Base-by-base conservation (phyloP, 2,888 invertebrate genomes). In the Hypomecis punctinalis region DNA sequence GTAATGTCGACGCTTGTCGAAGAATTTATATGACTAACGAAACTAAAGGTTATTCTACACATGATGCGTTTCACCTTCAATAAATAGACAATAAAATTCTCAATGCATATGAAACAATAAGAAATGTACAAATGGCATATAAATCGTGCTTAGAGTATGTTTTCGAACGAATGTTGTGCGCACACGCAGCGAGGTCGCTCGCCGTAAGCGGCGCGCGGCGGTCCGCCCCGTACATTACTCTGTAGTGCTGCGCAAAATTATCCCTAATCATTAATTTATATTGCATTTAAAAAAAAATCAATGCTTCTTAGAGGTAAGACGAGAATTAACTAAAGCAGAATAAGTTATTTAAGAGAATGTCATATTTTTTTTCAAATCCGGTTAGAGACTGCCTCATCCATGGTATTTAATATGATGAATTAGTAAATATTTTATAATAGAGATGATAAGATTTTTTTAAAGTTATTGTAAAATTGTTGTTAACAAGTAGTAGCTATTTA, bases 101-200 rank as follows among this genome's bases (percentile, higher is more conserved):
- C 56, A 57, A 53, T 53, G 61, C 42, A 53, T 61, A 53, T 57
- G 39, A 43, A 64, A 64, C 64, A 57, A 40, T 61, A 53, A 57
- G 47, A 66, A 45, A 54, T 60, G 57, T 51, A 66, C 48, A 56
- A 56, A 61, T 43, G 57, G 35, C 36, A 61, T 57, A 54, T 66
- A 57, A 66, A 53, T 66, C 35, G 57, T 57, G 57, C 53, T 48
- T 48, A 53, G 57, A 53, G 57, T 45, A 61, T 33, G 52, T 57
- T 61, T 54, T 65, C 56, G 40, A 47, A 51, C 49, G 46, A 43
- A 11, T 47, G 60, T 52, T 39, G 57, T 53, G 55, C 42, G 56
- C 46, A 53, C 11, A 53, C 63, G 61, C 37, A 46, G 55, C 70
- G 67, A 66, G 70, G 67, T 66, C 67, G 63, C 40, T 66, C 67